Evolutionary conservation across 2,888 invertebrate genomes (phyloP), one percentile per base, ranked within the genome.

Genomic region (Rhogogaster chlorosoma): DNA sequence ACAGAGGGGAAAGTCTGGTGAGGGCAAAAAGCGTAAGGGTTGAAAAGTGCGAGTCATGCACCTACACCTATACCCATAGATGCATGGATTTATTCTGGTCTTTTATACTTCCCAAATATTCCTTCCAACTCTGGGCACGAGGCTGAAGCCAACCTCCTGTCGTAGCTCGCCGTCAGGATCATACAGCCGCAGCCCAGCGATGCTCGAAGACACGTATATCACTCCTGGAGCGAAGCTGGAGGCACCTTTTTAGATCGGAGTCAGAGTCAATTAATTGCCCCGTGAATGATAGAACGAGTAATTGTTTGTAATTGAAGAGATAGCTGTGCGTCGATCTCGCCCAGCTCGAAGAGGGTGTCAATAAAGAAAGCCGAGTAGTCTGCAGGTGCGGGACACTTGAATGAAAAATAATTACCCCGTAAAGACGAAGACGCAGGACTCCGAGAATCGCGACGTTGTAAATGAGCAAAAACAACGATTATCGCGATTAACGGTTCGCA

Each of bases 21-120:
- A 67, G 45, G 83, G 45, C 45, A 83, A 83, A 67, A 83, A 83
- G 70, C 45, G 64, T 83, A 70, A 83, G 83, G 83, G 83, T 83
- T 83, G 83, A 83, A 32, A 83, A 70, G 7, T 70, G 83, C 83
- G 83, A 83, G 83, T 83, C 83, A 83, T 70, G 67, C 70, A 70
- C 83, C 67, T 57, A 73, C 49, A 32, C 77, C 45, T 83, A 36
- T 12, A 82, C 82, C 26, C 26, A 61, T 67, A 42, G 45, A 36
- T 36, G 7, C 15, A 38, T 22, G 42, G 61, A 77, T 26, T 15
- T 73, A 42, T 77, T 29, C 49, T 77, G 18, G 26, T 29, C 29
- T 38, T 9, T 45, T 70, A n/a, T 18, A 32, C n/a, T 45, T 32
- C 49, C 49, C 49, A 67, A 67, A 67, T 67, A 77, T 49, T 32